phyloP scores from a whole-genome alignment of 92 coral and sea anemone genomes.

The Montipora capitata region DNA sequence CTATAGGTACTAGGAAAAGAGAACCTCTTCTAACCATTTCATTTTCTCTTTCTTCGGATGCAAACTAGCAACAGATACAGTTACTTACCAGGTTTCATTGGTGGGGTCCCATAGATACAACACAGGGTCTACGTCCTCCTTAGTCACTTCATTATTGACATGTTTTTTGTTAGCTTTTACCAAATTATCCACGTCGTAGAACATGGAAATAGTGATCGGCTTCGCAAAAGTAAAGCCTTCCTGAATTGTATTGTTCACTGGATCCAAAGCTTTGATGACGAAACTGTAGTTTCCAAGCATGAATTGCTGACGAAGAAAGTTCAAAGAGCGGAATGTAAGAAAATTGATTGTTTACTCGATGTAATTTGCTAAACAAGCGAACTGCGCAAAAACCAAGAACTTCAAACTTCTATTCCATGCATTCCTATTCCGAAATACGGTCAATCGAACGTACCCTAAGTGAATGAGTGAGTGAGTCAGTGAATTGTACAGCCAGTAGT shows the following conservation, averaged over 20 bases:
- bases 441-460: background rate
- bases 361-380: background rate
- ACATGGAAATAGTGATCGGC: slow-evolving; percentile 78
- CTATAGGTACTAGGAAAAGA: no score
- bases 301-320: slow-evolving; percentile 70
- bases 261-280: slow-evolving; percentile 90
- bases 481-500: background rate
- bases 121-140: slow-evolving; percentile 88
- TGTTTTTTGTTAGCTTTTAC: slow-evolving; percentile 75
- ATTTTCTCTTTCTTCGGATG: background rate
- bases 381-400: no score
- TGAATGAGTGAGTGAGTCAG: background rate
- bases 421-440: no score
- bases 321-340: background rate
- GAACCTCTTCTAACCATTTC: background rate
- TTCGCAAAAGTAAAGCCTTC: slow-evolving; percentile 84
- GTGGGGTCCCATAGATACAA: slow-evolving; percentile 84
- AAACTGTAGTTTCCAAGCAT: slow-evolving; percentile 90
- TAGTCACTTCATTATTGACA: slow-evolving; percentile 75
- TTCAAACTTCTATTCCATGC: no score
- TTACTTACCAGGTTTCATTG: slow-evolving; percentile 85
- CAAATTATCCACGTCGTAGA: slow-evolving; percentile 86
- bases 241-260: slow-evolving; percentile 75
- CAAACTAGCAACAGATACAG: background rate
- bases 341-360: background rate